Evolutionary conservation across 23 tunicate species (phyloP).

Genomic region (Pegea sp.): DNA sequence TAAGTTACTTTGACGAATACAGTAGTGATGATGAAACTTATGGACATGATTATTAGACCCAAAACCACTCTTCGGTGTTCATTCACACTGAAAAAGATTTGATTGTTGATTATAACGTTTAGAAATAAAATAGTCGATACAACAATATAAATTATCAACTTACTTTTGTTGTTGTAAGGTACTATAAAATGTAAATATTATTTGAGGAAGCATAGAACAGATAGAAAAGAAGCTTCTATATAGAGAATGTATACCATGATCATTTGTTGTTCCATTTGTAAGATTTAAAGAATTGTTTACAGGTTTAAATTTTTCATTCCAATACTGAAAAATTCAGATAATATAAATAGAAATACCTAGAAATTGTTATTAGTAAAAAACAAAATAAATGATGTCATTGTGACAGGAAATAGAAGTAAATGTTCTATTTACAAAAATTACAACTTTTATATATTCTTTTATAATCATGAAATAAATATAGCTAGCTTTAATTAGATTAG

Average conservation of each 20-base stretch:
- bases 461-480: background rate
- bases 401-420: background rate
- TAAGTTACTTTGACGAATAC: slow-evolving; percentile 36
- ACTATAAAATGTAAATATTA: slow-evolving; percentile 45
- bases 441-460: background rate
- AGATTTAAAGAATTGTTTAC: background rate
- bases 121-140: background rate
- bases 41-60: slow-evolving; percentile 9
- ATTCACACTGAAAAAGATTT: slow-evolving; percentile 18
- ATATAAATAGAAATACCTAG: no score
- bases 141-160: background rate
- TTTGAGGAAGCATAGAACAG: slow-evolving; percentile 68
- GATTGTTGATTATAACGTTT: background rate
- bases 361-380: no score
- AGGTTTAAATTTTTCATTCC: background rate
- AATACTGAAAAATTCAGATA: no score
- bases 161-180: slow-evolving; percentile 62
- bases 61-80: slow-evolving; percentile 37
- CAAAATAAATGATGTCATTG: no score
- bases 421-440: background rate
- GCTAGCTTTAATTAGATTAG: no score
- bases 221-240: slow-evolving; percentile 42
- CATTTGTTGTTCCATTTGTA: background rate
- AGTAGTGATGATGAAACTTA: slow-evolving; percentile 32
- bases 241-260: slow-evolving; percentile 13